Evolutionary conservation across 2,888 invertebrate species (phyloP), one percentile per base, ranked within the genome.

Genomic region (Erebia ligea): DNA sequence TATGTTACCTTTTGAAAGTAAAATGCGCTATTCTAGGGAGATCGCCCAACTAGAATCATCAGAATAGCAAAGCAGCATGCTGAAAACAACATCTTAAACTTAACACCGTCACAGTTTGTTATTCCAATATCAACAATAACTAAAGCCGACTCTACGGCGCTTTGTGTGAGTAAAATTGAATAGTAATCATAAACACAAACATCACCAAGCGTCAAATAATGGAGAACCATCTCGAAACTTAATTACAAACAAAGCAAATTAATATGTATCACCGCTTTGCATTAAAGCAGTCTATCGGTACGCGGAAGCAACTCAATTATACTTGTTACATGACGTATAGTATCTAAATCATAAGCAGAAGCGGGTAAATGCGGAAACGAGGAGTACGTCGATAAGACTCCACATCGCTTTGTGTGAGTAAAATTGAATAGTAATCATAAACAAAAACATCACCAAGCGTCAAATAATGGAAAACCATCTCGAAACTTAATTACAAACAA

Each of bases 241-340:
- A 79, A 77, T 79, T 77, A 78, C 75, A 52, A 73, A 74, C 75
- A 77, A 75, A 74, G 76, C 76, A 75, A 78, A 79, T 79, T 79
- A 79, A 79, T 79, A 77, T 78, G 79, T 79, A 79, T 79, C 78
- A 76, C 71, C 75, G 73, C 71, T 69, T 56, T 64, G 71, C 68
- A 75, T 75, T 77, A 75, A 75, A 76, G 76, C 75, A 75, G 77
- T 73, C 77, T 78, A 77, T 77, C 79, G 74, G 65, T 70, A 72
- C 68, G 64, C 15, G 67, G 66, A 68, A 71, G 75, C 74, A 75
- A 77, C 75, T 73, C 75, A 74, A 75, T 75, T 76, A 76, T 66
- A 73, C 52, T 67, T 62, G 71, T 67, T 67, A 25, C 50, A 50
- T 64, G 34, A 34, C 34, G 19, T 62, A 56, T 21, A 48, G 15